A percentile compares a stretch with the other conserved stretches of the same genome.
Conservation (phyloP, 2,888 invertebrate species). For the Gisinianus flammeolus region DNA sequence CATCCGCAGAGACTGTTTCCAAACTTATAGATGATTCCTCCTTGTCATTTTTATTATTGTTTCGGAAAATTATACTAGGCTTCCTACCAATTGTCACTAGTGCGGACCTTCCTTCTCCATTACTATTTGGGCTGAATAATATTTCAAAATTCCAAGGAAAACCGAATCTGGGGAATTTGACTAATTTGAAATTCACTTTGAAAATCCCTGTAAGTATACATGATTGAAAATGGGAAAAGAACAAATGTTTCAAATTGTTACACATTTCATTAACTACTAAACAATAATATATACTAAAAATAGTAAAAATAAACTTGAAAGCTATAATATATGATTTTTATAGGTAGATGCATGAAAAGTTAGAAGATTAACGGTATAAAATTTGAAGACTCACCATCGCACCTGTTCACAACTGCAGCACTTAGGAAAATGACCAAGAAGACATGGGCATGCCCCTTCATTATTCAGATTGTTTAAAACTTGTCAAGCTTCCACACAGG, state of each 20-base stretch:
- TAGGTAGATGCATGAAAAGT: neutral
- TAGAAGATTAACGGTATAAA: neutral
- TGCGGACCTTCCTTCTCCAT: constrained; percentile 3
- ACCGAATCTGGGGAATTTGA: constrained; percentile 19
- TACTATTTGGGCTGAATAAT: neutral
- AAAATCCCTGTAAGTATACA: constrained; percentile 22
- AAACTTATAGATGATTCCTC: neutral
- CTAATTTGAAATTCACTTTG: constrained; percentile 8
- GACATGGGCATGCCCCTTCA: constrained; percentile 9
- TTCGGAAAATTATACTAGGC: constrained; percentile 2
- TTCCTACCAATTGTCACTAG: neutral
- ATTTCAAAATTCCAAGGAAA: constrained; percentile 21
- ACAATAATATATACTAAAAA: neutral
- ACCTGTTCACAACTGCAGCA: neutral
- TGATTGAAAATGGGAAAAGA: neutral
- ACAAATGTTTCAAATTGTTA: neutral
- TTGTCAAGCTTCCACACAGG: neutral
- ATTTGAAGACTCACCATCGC: constrained; percentile 11
- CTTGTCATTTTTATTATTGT: neutral
- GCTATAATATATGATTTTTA: neutral
- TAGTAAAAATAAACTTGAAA: neutral
- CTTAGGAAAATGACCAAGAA: neutral
- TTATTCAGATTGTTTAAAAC: neutral
- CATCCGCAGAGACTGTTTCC: neutral
- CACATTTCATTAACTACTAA: neutral